Base-by-base conservation (phyloP, 2,113 vertebrate genomes). In the Phaethornis superciliosus region DNA sequence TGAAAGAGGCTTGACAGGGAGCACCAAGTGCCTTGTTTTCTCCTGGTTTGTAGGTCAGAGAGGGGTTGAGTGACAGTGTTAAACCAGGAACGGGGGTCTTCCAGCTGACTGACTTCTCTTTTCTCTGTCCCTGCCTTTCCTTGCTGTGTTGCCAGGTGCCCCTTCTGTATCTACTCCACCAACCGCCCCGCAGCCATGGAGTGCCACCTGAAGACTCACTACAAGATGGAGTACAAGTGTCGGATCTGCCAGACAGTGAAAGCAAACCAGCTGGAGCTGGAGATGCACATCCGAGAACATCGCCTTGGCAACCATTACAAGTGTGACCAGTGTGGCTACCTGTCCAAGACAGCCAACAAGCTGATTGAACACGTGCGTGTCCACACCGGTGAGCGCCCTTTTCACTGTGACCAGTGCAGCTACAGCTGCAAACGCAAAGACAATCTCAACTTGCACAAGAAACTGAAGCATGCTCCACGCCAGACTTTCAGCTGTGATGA, bases 381-480 rank as follows among this genome's bases (percentile, higher is more conserved):
- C 96, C 99, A 99, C 98, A 99, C 99, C 4, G 99, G 99, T 42
- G 99, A 99, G 98, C 99, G 99, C 98, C 99, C 99, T 98, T 99
- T 99, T 98, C 99, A 99, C 99, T 99, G 99, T 98, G 99, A 99
- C 98, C 99, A 99, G 98, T 99, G 99, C 98, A 98, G 99, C 97
- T 99, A 99, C 96, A 99, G 99, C 99, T 99, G 99, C 98, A 99
- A 99, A 97, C 99, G 99, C 98, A 99, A 99, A 98, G 99, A 99
- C 99, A 99, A 99, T 99, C 99, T 99, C 97, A 99, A 99, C 98
- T 98, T 99, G 98, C 99, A 99, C 99, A 99, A 99, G 98, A 99
- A 99, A 98, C 98, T 99, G 98, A 99, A 99, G 98, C 99, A 99
- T 81, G 99, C 99, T 81, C 99, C 99, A 35, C 99, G 99, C 97